Evolutionary conservation across 2,888 invertebrate genomes (phyloP), one percentile per base, ranked within the genome.

Genomic region (Pollenia griseotomentosa): DNA sequence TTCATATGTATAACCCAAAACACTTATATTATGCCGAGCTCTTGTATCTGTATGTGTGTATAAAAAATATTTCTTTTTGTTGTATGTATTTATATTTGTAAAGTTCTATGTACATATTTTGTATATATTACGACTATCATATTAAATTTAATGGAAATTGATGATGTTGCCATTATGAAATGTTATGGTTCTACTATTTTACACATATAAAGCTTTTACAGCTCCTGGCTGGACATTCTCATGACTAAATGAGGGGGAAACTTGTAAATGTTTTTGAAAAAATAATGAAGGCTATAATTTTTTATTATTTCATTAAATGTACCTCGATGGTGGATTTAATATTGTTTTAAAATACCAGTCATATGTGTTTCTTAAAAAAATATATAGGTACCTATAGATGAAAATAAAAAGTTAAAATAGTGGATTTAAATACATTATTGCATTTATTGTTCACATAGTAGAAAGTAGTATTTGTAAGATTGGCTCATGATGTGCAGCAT

Each of bases 81-180:
- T n/a, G n/a, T n/a, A n/a, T n/a, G n/a, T n/a, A n/a, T n/a, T n/a
- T n/a, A 14, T 66, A 16, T 66, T 46, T 63, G 55, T 71, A 53
- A 75, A 73, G 71, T 81, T 12, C 12, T 23, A 42, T 68, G 48
- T 65, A 61, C 71, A 73, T 80, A 71, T 63, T 79, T 59, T 70
- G 57, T 74, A 48, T 61, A 33, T 61, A 71, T 81, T 78, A 74
- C 48, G 77, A 75, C 85, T 86, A 86, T 88, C 84, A 88, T 92
- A 92, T 92, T 92, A 92, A 92, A 91, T 91, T 91, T 92, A 92
- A 92, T 92, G 92, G 92, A 92, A 92, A 92, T 92, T 92, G 91
- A 92, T 92, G 92, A 92, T 87, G 91, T 89, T 90, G 91, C 91
- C 90, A 92, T 92, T 92, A 91, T 91, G 92, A 92, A 91, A 91